phyloP scores from a whole-genome alignment of 2,113 vertebrate species.

The Bubo blakistoni region DNA sequence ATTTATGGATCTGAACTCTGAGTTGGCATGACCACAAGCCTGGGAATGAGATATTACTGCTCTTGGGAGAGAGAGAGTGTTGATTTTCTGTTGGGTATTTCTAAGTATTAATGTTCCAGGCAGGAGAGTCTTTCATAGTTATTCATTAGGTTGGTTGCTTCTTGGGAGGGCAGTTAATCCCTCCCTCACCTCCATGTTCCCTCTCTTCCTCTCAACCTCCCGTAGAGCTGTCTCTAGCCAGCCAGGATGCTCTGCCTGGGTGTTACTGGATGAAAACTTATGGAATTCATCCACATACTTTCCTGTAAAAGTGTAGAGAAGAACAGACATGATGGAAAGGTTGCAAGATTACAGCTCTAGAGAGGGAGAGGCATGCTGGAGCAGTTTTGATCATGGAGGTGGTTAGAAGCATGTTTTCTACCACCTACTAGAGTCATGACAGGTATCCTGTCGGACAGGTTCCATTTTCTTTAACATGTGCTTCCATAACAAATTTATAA shows the following conservation, averaged over 20 bases:
- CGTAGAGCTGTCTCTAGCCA: not conserved
- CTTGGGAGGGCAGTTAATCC: slow-evolving; percentile 19
- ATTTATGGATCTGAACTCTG: slow-evolving; percentile 6
- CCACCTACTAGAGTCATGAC: not conserved
- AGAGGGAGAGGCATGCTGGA: not conserved
- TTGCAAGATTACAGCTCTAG: not conserved
- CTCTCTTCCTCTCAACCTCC: not conserved
- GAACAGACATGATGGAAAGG: not conserved
- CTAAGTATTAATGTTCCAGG: not conserved
- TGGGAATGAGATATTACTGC: not conserved
- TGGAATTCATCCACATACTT: not conserved
- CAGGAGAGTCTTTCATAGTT: not conserved
- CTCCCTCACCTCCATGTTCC: not conserved
- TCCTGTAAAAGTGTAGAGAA: not conserved
- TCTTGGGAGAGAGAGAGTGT: not conserved
- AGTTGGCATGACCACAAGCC: not conserved
- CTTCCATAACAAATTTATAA: slow-evolving; percentile 51
- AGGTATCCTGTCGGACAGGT: not conserved
- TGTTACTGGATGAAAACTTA: not conserved
- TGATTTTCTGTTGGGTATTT: slow-evolving; percentile 31
- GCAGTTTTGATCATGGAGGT: not conserved
- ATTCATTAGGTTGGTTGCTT: slow-evolving; percentile 19
- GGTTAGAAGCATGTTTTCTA: not conserved
- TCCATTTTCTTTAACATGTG: slow-evolving; percentile 50
- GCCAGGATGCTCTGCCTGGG: not conserved